Conservation (phyloP, 2,113 vertebrate species). For the Petromus typicus region DNA sequence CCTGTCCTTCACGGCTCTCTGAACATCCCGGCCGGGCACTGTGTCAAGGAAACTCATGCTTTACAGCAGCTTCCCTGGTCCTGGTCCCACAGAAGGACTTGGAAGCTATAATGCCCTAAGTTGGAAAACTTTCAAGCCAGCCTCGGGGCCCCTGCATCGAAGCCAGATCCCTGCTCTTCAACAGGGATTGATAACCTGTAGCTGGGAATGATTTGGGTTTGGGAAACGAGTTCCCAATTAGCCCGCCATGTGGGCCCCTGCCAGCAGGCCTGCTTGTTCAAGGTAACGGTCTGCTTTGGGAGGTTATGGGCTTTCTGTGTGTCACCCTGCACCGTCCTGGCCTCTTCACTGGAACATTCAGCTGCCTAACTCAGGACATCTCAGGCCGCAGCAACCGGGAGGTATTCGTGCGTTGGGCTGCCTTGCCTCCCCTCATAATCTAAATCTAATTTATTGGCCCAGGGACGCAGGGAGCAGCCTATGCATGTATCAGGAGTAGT, state of each 20-base stretch:
- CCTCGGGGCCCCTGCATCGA: rapidly evolving
- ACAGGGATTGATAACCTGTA: not conserved
- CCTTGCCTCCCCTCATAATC: slow-evolving; percentile 78
- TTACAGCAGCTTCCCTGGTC: not conserved
- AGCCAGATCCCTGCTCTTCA: not conserved
- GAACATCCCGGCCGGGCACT: rapidly evolving
- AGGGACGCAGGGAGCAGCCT: slow-evolving; percentile 79
- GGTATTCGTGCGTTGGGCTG: slow-evolving; percentile 47
- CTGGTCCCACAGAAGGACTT: not conserved
- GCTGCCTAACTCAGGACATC: slow-evolving; percentile 80
- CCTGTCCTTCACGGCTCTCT: too few species aligned
- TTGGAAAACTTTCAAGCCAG: not conserved
- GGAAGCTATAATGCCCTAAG: not conserved
- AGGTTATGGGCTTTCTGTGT: not conserved
- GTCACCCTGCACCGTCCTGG: not conserved
- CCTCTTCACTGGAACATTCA: slow-evolving; percentile 71
- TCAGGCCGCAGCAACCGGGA: not conserved
- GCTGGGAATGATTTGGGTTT: not conserved
- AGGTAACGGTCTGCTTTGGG: not conserved
- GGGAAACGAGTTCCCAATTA: slow-evolving; percentile 1
- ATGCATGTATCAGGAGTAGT: slow-evolving; percentile 65
- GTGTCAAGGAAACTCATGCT: rapidly evolving
- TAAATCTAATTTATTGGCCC: slow-evolving; percentile 86
- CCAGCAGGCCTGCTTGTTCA: not conserved
- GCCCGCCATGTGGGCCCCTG: not conserved